Evolutionary conservation across 1,140 invertebrate species (phyloP), one percentile per base, ranked within the genome.

Genomic region (Drosophila sp.): DNA sequence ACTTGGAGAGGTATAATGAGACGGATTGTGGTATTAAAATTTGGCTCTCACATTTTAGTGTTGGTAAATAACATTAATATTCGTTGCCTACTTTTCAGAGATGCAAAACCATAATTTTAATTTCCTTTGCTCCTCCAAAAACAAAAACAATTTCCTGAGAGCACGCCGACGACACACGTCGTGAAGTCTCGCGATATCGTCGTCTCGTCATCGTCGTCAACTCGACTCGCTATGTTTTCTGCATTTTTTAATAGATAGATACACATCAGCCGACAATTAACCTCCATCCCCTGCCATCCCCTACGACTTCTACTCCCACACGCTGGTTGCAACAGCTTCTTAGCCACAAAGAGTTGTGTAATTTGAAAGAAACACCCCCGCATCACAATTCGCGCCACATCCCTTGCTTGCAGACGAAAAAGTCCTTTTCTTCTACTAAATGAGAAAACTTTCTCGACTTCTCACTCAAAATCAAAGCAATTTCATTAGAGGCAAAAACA

Each of bases 241-340:
- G 25, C 23, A 87, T 86, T 87, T 86, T 86, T 86, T 87, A 87
- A 86, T 86, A 87, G 83, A 86, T 86, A 86, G 83, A 86, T 86
- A 86, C 83, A 86, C 83, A 86, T 86, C 72, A 72, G 83, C 83
- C 70, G 70, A 64, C 79, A 84, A 86, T 86, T 86, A 86, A 86
- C 83, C 83, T 83, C 83, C 83, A 73, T 33, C 30, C 55, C 23
- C 44, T 27, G 6, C 6, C 35, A 38, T 44, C 25, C 44, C 44
- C 7, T 7, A 50, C 6, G 8, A 50, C 6, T 25, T 6, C 44
- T 25, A 8, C 56, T 3, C 32, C 11, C 56, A 58, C 50, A 27
- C n/a, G 27, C 32, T 30, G 87, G 75, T 86, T 87, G 82, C 76
- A 76, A 82, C 74, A 72, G 76, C 54, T 27, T 50, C 40, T 60